These are phyloP conservation scores for Xiphophorus birchmanni DNA, from an alignment of 2,797 vertebrate genomes.

Conservation along the genomic window DNA sequence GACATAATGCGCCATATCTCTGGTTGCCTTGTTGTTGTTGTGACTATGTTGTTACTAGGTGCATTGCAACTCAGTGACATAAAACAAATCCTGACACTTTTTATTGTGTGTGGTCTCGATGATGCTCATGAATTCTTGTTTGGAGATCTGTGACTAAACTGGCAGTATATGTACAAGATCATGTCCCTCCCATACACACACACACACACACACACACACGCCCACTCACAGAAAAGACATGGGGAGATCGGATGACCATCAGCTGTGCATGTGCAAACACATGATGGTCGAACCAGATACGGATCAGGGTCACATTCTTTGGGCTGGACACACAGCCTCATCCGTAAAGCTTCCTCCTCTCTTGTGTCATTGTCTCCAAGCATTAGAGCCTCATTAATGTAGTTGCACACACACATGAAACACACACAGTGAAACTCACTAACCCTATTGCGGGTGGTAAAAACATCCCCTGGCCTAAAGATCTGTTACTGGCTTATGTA, in stretches of 20 bases:
- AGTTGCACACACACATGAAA: slow-evolving; percentile 3
- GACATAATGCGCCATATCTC: neutral
- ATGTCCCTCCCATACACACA: slow-evolving; percentile 7
- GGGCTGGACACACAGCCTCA: slow-evolving; percentile 6
- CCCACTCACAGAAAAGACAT: slow-evolving; percentile 16
- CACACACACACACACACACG: neutral
- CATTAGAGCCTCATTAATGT: slow-evolving; percentile 25
- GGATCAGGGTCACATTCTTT: slow-evolving; percentile 47
- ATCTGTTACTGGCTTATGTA: slow-evolving; percentile 73
- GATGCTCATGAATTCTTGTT: slow-evolving; percentile 42
- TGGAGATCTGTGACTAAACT: slow-evolving; percentile 52
- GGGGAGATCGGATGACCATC: slow-evolving; percentile 58
- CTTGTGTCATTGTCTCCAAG: slow-evolving; percentile 31
- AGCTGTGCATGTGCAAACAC: slow-evolving; percentile 41
- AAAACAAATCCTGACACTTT: slow-evolving; percentile 6
- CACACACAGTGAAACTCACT: slow-evolving; percentile 21
- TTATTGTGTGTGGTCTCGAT: slow-evolving; percentile 39
- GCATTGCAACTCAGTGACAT: slow-evolving; percentile 4
- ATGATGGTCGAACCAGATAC: slow-evolving; percentile 39
- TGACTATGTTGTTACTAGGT: neutral
- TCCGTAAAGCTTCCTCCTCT: slow-evolving; percentile 22
- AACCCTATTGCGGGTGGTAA: slow-evolving; percentile 46
- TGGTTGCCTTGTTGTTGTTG: slow-evolving; percentile 15
- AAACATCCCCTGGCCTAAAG: slow-evolving; percentile 59
- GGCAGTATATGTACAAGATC: slow-evolving; percentile 35